Base-by-base conservation (phyloP, 1,140 invertebrate species). In the Tyrophagus putrescentiae region DNA sequence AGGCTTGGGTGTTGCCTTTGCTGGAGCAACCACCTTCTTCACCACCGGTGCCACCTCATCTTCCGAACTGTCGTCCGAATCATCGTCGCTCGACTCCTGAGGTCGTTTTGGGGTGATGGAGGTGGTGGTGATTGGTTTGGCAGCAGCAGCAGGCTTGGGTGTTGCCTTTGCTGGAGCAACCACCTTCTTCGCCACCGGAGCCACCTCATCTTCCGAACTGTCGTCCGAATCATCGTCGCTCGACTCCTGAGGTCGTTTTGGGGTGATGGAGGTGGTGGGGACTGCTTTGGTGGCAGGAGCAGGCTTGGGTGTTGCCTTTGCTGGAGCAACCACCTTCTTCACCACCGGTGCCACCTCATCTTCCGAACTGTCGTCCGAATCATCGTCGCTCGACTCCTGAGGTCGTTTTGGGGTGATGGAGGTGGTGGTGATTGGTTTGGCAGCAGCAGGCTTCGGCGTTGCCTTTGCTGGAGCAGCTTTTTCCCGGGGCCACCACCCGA, bases 401-500 rank as follows among this genome's bases (percentile, higher is more conserved):
- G n/a, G n/a, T n/a, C n/a, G n/a, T n/a, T n/a, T n/a, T n/a, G n/a
- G n/a, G n/a, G n/a, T n/a, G n/a, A n/a, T n/a, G n/a, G n/a, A n/a
- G n/a, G n/a, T n/a, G n/a, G n/a, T n/a, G n/a, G n/a, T n/a, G n/a
- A n/a, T n/a, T n/a, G 23, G 16, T 56, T 56, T 25, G 33, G 48
- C 11, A 11, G 11, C 11, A 11, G 21, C 48, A 11, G 21, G 48
- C 21, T 21, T 50, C 33, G 33, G 11, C 11, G 13, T 11, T 23
- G n/a, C n/a, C 11, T 57, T 36, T 57, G 44, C 31, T 54, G 44
- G 27, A 21, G 23, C 9, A 29, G n/a, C 6, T 21, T 60, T 60
- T n/a, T 50, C 11, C 21, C 11, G 11, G 33, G 21, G n/a, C 21
- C 53, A 5, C 45, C 53, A 44, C 6, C 7, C 7, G 28, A 44